Percentiles rank a stretch among this genome's conserved stretches.
phyloP scores from a whole-genome alignment of 2,888 invertebrate species.

The Phortica magna region DNA sequence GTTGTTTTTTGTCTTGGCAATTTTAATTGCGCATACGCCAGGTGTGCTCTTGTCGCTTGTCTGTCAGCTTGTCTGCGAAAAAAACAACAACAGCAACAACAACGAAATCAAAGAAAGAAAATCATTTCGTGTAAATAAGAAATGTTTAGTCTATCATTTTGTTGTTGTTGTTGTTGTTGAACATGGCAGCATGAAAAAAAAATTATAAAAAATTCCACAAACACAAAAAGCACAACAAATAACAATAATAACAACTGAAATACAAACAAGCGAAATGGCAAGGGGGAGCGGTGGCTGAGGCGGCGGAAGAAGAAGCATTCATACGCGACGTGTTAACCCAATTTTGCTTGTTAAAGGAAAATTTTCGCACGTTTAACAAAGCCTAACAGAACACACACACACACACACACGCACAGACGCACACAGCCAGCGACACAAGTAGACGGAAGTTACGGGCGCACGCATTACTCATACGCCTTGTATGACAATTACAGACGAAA shows the following conservation, averaged over 20 bases:
- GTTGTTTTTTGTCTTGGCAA: slow-evolving; percentile 17
- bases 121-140: too few species aligned
- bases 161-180: too few species aligned
- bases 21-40: slow-evolving; percentile 1
- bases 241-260: too few species aligned
- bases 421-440: background rate
- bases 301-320: too few species aligned
- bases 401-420: background rate
- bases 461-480: slow-evolving; percentile 17
- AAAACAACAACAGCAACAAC: too few species aligned
- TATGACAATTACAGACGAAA: background rate
- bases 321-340: background rate
- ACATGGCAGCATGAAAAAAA: too few species aligned
- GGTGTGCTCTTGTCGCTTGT: slow-evolving; percentile 17
- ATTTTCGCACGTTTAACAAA: background rate
- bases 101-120: too few species aligned
- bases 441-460: background rate
- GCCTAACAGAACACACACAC: background rate
- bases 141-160: too few species aligned
- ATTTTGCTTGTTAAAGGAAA: background rate
- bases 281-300: too few species aligned
- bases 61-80: slow-evolving; percentile 34
- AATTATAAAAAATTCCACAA: too few species aligned
- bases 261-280: too few species aligned
- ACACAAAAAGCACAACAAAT: too few species aligned